phyloP scores from a whole-genome alignment of 1,140 invertebrate genomes.

The Saxidomus purpurata region DNA sequence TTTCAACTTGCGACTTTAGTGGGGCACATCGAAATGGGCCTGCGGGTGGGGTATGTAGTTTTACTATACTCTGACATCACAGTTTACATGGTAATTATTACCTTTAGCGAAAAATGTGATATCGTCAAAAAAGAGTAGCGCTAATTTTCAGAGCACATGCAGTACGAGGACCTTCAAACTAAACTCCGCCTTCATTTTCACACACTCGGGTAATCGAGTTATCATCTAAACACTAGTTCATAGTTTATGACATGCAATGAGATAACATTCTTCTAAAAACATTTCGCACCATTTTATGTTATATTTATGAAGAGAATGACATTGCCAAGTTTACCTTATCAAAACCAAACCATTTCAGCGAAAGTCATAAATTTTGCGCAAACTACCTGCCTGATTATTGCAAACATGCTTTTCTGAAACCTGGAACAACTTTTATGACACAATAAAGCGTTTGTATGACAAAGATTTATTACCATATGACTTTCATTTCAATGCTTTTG shows the following conservation, averaged over 20 bases:
- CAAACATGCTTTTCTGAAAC: not conserved
- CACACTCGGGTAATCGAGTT: not conserved
- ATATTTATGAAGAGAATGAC: constrained; percentile 24
- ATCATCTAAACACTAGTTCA: not conserved
- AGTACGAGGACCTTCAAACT: too few relatives aligned
- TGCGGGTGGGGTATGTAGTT: too few relatives aligned
- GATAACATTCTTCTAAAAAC: constrained; percentile 12
- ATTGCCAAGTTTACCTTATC: constrained; percentile 5
- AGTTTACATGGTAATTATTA: too few relatives aligned
- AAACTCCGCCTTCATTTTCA: too few relatives aligned
- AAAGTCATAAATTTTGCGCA: constrained; percentile 19
- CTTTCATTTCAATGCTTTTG: constrained; percentile 1
- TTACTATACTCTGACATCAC: too few relatives aligned
- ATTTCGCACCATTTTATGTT: constrained; percentile 8
- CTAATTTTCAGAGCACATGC: too few relatives aligned
- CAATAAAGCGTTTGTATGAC: constrained; percentile 1
- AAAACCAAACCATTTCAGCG: not conserved
- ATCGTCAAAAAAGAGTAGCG: too few relatives aligned
- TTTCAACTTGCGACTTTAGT: too few relatives aligned
- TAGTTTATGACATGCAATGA: not conserved
- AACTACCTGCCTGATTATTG: not conserved
- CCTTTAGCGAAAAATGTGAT: too few relatives aligned
- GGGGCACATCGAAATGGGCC: too few relatives aligned
- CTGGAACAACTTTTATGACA: constrained; percentile 15
- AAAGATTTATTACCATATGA: not conserved